Evolutionary conservation across 1,140 invertebrate genomes (phyloP), one percentile per base, ranked within the genome.

Genomic region (Drosophila rufa): DNA sequence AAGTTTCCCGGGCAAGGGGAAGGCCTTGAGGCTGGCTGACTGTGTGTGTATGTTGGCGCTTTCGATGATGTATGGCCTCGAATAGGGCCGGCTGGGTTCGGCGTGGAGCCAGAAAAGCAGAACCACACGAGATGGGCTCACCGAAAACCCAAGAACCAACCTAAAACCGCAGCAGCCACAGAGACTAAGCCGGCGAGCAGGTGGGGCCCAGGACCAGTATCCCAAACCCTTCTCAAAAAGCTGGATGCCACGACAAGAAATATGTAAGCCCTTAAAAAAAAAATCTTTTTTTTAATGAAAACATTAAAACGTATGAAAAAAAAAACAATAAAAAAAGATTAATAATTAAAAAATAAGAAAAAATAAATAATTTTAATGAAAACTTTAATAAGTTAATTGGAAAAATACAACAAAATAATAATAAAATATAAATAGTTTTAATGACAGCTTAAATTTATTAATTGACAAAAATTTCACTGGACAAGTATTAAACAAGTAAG

Each of bases 21-120:
- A 42, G 19, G 3, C 53, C 55, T 30, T 22, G 8, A 12, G 50
- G 30, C 30, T 9, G 30, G 30, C 22, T 22, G 19, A 22, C 30
- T 61, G 42, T 9, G 38, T 40, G 53, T 33, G 17, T 43, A 3
- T 51, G 15, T n/a, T 55, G 19, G n/a, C 14, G 15, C 9, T 27
- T 27, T n/a, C 22, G 48, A 38, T 78, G 74, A 78, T 77, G 66
- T 60, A 76, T 77, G 27, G 38, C 4, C 9, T 12, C 64, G 22
- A 47, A 30, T 15, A 33, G 17, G 55, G 17, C 11, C 55, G 0
- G 22, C 2, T 33, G 8, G 22, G 4, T 40, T 38, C 36, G 36
- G 11, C 12, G 4, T 4, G 51, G 14, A 25, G 36, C 53, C 53
- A 40, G 27, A 33, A 25, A n/a, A 45, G 2, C 30, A 11, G 15